Evolutionary conservation across 2,888 invertebrate species (phyloP).

Genomic region (Anaspis maculata): DNA sequence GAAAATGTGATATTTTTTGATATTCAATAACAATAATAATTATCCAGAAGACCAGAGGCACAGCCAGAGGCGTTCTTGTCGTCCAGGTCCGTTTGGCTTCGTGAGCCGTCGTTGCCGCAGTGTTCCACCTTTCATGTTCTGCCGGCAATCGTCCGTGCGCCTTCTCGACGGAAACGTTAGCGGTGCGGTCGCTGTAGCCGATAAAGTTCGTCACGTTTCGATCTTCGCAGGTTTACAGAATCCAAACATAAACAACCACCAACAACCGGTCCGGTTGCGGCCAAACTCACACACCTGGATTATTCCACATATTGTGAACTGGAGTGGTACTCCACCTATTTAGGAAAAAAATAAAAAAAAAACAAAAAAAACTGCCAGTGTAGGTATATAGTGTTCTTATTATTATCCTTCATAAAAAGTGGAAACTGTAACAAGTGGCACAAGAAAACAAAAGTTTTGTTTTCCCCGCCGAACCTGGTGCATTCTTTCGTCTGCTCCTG

Average conservation of each 20-base stretch:
- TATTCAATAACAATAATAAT: conserved; percentile 1
- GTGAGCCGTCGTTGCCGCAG: conserved; percentile 16
- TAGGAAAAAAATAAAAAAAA: no score
- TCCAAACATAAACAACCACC: neutral
- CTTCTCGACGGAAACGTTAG: conserved; percentile 4
- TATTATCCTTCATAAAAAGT: no score
- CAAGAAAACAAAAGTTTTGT: no score
- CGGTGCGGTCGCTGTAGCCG: neutral
- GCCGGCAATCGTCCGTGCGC: conserved; percentile 15
- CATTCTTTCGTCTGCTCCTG: no score
- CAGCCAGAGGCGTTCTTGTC: conserved; percentile 11
- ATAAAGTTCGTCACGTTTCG: neutral
- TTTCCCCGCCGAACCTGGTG: no score
- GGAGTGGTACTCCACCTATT: neutral
- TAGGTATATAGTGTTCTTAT: no score
- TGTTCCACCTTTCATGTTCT: conserved; percentile 16
- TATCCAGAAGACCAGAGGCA: neutral
- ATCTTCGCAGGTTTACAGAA: neutral
- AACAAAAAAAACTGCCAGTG: no score
- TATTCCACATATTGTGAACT: conserved; percentile 8
- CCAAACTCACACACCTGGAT: neutral
- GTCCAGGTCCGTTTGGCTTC: conserved; percentile 10
- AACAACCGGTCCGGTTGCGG: neutral
- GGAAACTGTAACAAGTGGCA: no score
- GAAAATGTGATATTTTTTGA: no score